Base-by-base conservation (phyloP, 2,888 invertebrate genomes). In the Harpalus rubripes region DNA sequence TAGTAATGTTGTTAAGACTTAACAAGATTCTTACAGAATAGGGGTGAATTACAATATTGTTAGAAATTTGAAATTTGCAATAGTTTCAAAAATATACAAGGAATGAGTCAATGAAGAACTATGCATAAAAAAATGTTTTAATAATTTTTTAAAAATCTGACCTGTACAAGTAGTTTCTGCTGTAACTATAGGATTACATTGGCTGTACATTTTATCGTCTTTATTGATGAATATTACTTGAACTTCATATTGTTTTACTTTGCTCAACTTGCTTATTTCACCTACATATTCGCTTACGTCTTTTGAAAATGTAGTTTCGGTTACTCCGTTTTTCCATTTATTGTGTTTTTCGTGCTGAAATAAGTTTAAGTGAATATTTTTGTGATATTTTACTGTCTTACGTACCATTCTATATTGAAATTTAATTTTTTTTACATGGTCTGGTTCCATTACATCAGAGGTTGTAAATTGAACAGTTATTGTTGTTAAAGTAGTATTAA, bases 211-310 rank as follows among this genome's bases (percentile, higher is more conserved):
- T 1, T 22, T 22, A 22, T 22, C 22, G 22, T 22, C 22, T 10
- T 52, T 52, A 16, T 44, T 52, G 12, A 56, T 7, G 52, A 76
- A 22, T 44, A 76, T 10, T 52, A 76, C 76, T 44, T 41, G 44
- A 22, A 76, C 22, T 7, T 52, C 18, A 52, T 76, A 56, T 7
- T 15, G 12, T 52, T 7, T 52, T 12, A 56, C 18, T n/a, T 0
- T 22, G 2, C 6, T 76, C 44, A 76, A 56, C 8, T 76, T 3
- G 7, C 4, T 26, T 22, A 26, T 18, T 63, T 63, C 59, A 59
- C 26, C 3, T 26, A 6, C 32, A 32, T 32, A 32, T 32, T 4
- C 32, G 32, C 0, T 32, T 32, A 6, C 1, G 32, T 32, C 6
- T 32, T 32, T 32, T 32, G 6, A 32, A 32, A 32, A 32, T 32